Conservation (phyloP, 2,888 invertebrate genomes). For the Panzeria rudis region DNA sequence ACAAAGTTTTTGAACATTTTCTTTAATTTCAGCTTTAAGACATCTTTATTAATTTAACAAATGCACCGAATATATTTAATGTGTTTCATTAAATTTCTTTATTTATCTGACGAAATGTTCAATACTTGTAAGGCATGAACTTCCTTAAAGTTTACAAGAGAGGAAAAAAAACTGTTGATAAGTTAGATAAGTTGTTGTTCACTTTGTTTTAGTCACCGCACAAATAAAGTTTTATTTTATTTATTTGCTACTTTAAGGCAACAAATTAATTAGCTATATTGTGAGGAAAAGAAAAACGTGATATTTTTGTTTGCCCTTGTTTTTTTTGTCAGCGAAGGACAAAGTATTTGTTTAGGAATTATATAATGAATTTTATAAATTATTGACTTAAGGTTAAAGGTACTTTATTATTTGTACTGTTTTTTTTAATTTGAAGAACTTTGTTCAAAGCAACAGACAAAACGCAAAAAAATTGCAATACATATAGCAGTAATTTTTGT, state of each 20-base stretch:
- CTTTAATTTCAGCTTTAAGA: not conserved
- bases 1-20: not conserved
- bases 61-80: not conserved
- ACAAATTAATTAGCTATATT: slow-evolving; percentile 2
- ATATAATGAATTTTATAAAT: not conserved
- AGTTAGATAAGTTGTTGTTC: not conserved
- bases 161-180: not conserved
- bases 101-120: not conserved
- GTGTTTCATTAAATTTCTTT: not conserved
- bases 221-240: slow-evolving; percentile 5
- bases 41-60: not conserved
- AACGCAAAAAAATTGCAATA: too few relatives aligned
- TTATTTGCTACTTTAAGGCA: not conserved
- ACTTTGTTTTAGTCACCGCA: not conserved
- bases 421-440: not conserved
- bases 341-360: not conserved
- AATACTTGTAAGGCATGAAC: not conserved
- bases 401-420: not conserved
- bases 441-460: not conserved
- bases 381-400: not conserved
- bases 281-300: not conserved
- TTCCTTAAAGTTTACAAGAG: not conserved
- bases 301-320: not conserved
- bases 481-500: too few relatives aligned
- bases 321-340: not conserved